Conservation (phyloP, 2,797 vertebrate genomes). For the Typhlichthys subterraneus region DNA sequence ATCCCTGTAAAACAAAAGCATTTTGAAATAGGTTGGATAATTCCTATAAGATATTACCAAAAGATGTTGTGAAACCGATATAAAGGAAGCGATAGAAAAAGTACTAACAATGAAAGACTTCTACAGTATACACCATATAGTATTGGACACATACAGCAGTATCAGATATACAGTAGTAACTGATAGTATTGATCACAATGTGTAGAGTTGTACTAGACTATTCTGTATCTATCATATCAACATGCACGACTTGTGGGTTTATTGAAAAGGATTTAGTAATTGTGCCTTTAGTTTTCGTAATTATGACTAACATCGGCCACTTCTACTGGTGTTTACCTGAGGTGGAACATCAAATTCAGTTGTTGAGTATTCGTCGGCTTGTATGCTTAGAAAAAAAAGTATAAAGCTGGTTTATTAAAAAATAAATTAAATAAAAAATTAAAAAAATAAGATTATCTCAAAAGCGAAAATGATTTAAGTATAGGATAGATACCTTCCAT, state of each 20-base stretch:
- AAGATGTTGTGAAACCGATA: no score
- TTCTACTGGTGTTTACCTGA: constrained; percentile 56
- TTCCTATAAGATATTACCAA: neutral
- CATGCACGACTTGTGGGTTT: no score
- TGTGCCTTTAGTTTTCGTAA: neutral
- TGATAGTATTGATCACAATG: no score
- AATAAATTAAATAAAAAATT: neutral
- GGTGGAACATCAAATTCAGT: constrained; percentile 47
- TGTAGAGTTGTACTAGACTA: no score
- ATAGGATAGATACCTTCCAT: constrained; percentile 74
- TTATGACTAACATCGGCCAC: neutral
- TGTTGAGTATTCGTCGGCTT: constrained; percentile 36
- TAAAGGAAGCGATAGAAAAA: no score
- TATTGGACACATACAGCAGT: no score
- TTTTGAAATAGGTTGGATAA: neutral
- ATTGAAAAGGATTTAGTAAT: no score
- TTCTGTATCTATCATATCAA: no score
- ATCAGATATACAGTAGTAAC: no score
- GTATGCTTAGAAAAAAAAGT: constrained; percentile 48
- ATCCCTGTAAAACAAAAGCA: constrained; percentile 57
- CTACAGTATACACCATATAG: no score
- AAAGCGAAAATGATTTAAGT: neutral
- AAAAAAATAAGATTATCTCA: neutral
- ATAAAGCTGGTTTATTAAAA: neutral
- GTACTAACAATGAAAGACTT: no score